Evolutionary conservation across 2,888 invertebrate species (phyloP).

Genomic region (Syritta pipiens): DNA sequence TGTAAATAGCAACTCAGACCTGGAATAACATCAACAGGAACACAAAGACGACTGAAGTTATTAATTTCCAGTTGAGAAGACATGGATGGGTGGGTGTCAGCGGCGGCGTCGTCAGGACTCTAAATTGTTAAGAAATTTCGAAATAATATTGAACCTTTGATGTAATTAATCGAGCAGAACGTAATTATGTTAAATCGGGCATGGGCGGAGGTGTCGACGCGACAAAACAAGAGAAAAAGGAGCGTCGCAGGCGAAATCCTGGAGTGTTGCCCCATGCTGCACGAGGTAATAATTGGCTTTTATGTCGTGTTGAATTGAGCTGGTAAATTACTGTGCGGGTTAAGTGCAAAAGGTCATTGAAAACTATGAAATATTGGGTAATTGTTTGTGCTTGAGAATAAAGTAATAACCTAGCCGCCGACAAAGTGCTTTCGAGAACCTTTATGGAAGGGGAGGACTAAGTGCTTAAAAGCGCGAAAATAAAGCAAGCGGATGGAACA

Average conservation of each 20-base stretch:
- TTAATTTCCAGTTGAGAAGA: constrained; percentile 56
- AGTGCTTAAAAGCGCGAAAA: no score
- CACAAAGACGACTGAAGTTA: constrained; percentile 38
- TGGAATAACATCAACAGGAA: constrained; percentile 36
- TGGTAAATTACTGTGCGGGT: constrained; percentile 28
- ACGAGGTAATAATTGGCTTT: constrained; percentile 38
- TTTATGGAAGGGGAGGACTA: no score
- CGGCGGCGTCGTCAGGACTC: constrained; percentile 4
- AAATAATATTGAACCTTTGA: constrained; percentile 50
- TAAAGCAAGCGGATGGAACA: no score
- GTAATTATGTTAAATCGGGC: constrained; percentile 62
- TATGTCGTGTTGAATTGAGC: constrained; percentile 34
- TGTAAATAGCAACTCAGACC: constrained; percentile 48
- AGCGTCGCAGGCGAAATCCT: neutral
- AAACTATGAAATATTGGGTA: constrained; percentile 34
- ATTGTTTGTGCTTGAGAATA: neutral
- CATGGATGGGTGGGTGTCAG: neutral
- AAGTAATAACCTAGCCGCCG: no score
- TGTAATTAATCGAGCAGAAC: constrained; percentile 70
- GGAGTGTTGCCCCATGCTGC: constrained; percentile 3
- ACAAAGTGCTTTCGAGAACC: no score
- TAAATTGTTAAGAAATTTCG: constrained; percentile 35
- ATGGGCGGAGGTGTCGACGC: constrained; percentile 32
- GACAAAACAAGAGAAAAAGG: constrained; percentile 41
- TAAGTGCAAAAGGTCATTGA: constrained; percentile 26